Evolutionary conservation across 2,113 vertebrate genomes (phyloP).

Genomic region (Nesospiza acunhae): DNA sequence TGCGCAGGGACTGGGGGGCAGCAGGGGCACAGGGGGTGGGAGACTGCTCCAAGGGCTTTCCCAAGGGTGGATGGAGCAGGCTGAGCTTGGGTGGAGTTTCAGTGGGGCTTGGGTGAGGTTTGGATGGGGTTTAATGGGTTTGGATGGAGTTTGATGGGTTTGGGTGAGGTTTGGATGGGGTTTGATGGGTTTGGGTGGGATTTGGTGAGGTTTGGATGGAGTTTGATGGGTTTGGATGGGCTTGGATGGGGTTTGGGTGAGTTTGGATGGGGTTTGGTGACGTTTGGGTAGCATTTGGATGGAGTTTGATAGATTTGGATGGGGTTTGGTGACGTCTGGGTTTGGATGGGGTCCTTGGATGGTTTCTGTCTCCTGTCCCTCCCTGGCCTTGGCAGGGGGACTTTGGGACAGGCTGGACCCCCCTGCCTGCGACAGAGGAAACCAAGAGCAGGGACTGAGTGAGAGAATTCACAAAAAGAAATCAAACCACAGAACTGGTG

Average conservation of each 20-base stretch:
- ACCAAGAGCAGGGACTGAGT: neutral
- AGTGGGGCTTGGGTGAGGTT: neutral
- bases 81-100: neutral
- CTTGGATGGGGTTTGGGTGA: too few species aligned
- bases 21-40: neutral
- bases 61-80: fast-evolving
- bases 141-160: neutral
- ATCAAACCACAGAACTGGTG: too few species aligned
- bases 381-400: neutral
- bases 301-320: neutral
- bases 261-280: neutral
- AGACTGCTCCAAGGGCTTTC: neutral
- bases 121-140: too few species aligned
- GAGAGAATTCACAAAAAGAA: neutral
- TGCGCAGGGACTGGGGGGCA: neutral
- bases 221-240: neutral
- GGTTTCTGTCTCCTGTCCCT: neutral
- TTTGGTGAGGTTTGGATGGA: neutral
- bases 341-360: neutral
- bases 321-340: neutral
- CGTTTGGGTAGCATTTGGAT: neutral
- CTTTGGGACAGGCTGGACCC: neutral
- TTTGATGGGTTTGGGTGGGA: neutral
- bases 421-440: neutral
- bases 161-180: too few species aligned